These are phyloP conservation scores for Odontophorus gujanensis DNA, from an alignment of 2,113 vertebrate genomes.

Conservation along the genomic window DNA sequence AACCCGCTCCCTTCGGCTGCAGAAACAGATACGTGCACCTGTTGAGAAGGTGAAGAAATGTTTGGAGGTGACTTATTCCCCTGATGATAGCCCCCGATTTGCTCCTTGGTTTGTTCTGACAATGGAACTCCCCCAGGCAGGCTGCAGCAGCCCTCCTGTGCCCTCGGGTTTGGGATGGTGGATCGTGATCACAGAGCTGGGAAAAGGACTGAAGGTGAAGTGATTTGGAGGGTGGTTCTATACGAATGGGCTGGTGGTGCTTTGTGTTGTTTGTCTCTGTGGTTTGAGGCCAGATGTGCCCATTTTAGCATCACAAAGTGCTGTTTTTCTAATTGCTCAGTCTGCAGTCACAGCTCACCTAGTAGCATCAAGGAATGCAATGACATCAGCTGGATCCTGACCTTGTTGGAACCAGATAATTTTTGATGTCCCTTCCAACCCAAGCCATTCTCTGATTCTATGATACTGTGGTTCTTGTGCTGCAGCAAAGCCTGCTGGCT, in stretches of 20 bases:
- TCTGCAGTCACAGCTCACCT: not conserved
- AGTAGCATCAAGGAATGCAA: not conserved
- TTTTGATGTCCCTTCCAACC: no score
- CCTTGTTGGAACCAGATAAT: no score
- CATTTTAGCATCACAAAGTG: fast-evolving
- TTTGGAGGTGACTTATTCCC: conserved; percentile 24
- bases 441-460: no score
- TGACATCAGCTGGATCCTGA: not conserved
- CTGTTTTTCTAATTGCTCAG: not conserved
- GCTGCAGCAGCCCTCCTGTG: not conserved
- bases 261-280: not conserved
- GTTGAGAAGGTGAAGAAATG: conserved; percentile 61
- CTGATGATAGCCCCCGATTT: not conserved
- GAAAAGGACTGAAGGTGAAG: not conserved
- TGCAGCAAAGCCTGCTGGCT: not conserved
- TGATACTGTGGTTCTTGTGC: no score
- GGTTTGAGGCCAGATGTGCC: not conserved
- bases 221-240: not conserved
- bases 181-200: fast-evolving
- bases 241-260: fast-evolving
- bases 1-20: conserved; percentile 6
- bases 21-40: conserved; percentile 68
- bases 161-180: not conserved
- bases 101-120: not conserved
- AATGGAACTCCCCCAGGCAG: not conserved